These are phyloP conservation scores for Neoascia interrupta DNA, from an alignment of 2,888 invertebrate genomes.

Conservation along the genomic window DNA sequence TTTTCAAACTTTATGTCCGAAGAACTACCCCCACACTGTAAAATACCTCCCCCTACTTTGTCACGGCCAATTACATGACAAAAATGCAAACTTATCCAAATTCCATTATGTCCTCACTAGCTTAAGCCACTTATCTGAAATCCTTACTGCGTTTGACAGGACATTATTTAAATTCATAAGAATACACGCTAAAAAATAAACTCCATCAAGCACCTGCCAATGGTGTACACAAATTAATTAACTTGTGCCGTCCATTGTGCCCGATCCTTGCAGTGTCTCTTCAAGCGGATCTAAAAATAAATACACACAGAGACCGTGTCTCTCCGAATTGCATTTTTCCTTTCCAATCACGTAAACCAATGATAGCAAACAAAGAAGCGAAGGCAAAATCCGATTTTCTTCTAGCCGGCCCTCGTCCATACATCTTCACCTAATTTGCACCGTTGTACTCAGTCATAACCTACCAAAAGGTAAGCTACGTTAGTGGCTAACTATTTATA, in stretches of 20 bases:
- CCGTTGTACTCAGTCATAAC: constrained; percentile 30
- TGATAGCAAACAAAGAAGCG: no score
- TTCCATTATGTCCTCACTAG: background rate
- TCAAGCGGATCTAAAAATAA: constrained; percentile 16
- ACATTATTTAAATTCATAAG: constrained; percentile 54
- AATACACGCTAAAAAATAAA: constrained; percentile 5
- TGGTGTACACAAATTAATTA: constrained; percentile 45
- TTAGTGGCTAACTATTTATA: constrained; percentile 16
- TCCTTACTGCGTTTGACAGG: constrained; percentile 47
- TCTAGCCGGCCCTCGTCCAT: background rate
- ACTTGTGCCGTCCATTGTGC: constrained; percentile 22
- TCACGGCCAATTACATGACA: background rate
- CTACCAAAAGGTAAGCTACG: constrained; percentile 6
- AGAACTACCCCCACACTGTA: no score
- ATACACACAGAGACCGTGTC: background rate
- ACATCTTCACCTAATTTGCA: constrained; percentile 16
- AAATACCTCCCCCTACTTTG: no score
- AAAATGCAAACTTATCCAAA: constrained; percentile 20
- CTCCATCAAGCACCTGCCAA: constrained; percentile 34
- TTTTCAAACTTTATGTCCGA: no score
- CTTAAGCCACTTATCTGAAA: constrained; percentile 13
- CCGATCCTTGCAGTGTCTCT: constrained; percentile 7
- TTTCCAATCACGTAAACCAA: constrained; percentile 43
- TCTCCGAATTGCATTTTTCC: constrained; percentile 1
- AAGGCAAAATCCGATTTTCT: constrained; percentile 8